Percentiles rank a stretch among this genome's conserved stretches.
These are phyloP conservation scores for Fulica atra DNA, from an alignment of 2,113 vertebrate genomes.

Conservation along the genomic window DNA sequence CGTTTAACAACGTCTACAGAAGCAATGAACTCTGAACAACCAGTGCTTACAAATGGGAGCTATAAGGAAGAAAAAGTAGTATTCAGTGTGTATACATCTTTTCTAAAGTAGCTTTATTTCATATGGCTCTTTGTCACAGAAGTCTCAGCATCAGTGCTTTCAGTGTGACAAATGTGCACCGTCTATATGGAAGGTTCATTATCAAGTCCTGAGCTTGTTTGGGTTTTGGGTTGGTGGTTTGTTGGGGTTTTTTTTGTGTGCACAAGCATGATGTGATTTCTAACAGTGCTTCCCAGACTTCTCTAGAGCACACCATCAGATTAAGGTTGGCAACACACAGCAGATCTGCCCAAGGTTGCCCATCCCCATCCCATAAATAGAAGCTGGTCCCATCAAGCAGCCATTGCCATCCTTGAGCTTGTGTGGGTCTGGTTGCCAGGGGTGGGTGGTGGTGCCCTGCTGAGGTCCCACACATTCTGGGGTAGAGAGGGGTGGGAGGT, in stretches of 20 bases:
- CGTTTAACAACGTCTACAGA: not conserved
- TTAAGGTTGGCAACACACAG: not conserved
- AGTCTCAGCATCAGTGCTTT: not conserved
- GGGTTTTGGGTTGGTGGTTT: rapidly evolving
- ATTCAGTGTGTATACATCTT: not conserved
- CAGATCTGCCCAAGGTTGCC: not conserved
- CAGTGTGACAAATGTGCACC: not conserved
- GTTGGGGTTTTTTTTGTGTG: not conserved
- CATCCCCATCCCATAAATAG: not conserved
- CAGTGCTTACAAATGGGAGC: not conserved
- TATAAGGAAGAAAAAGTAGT: not conserved
- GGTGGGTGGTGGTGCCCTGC: not conserved
- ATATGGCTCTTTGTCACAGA: not conserved
- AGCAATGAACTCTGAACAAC: not conserved
- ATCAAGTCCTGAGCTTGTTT: not conserved
- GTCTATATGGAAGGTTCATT: not conserved
- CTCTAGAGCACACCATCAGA: not conserved
- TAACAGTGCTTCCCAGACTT: not conserved
- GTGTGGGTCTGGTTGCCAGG: not conserved
- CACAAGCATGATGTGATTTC: not conserved
- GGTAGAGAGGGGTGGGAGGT: not conserved
- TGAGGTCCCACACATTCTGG: not conserved
- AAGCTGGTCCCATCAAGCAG: not conserved
- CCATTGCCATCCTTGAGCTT: not conserved
- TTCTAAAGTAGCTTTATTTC: not conserved